Evolutionary conservation across 1,140 invertebrate species (phyloP).

Genomic region (Aplysia californica): DNA sequence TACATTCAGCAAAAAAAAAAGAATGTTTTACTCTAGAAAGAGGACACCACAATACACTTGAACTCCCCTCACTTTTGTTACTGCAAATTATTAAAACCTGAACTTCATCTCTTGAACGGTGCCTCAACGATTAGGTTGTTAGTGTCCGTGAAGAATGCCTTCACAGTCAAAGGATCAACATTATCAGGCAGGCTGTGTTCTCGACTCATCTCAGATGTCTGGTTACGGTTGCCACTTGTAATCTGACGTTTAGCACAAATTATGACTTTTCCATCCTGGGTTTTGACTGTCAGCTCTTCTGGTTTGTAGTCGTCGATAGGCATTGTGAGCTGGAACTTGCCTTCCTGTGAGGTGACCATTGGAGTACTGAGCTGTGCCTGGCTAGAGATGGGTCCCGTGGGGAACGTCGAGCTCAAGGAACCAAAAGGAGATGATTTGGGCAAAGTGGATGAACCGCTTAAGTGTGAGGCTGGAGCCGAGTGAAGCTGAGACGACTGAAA

Average conservation of each 20-base stretch:
- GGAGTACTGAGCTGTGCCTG: slow-evolving; percentile 28
- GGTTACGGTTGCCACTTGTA: slow-evolving; percentile 52
- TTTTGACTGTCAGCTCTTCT: slow-evolving; percentile 64
- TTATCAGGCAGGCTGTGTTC: slow-evolving; percentile 62
- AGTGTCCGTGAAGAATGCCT: slow-evolving; percentile 63
- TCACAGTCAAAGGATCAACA: slow-evolving; percentile 64
- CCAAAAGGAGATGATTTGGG: slow-evolving; percentile 6
- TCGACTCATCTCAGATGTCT: slow-evolving; percentile 61
- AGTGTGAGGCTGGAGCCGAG: slow-evolving; percentile 9
- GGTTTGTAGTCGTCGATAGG: slow-evolving; percentile 63
- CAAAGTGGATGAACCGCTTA: not conserved
- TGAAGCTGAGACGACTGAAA: not conserved
- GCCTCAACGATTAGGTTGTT: slow-evolving; percentile 65
- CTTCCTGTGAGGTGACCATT: slow-evolving; percentile 40
- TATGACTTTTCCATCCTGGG: slow-evolving; percentile 58
- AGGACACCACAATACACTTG: not conserved
- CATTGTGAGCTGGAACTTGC: slow-evolving; percentile 58
- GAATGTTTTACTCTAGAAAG: not conserved
- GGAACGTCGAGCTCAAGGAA: slow-evolving; percentile 28
- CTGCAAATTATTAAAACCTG: not conserved
- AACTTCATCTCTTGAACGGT: slow-evolving; percentile 33
- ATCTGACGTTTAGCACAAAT: slow-evolving; percentile 60
- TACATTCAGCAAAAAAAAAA: not conserved
- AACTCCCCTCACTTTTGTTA: no score
- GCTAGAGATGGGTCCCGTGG: not conserved